Evolutionary conservation across 2,888 invertebrate genomes (phyloP).

Genomic region (Harmothoe impar): DNA sequence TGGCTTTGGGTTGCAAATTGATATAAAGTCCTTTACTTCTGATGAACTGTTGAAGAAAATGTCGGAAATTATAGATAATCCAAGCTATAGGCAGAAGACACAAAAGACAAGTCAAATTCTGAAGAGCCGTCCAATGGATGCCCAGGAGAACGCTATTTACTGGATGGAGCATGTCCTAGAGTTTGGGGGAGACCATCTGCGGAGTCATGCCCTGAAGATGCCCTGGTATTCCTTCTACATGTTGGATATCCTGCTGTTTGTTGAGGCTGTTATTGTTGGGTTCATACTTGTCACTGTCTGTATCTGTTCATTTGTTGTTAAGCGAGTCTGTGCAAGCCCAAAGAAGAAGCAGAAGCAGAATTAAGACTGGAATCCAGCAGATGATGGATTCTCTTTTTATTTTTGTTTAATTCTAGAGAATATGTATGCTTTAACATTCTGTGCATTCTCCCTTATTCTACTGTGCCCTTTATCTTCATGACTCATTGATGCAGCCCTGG

Average conservation of each 20-base stretch:
- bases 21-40: neutral
- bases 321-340: neutral
- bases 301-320: neutral
- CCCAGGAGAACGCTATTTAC: neutral
- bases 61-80: neutral
- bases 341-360: too few relatives aligned
- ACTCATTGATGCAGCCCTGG: too few relatives aligned
- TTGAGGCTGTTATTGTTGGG: neutral
- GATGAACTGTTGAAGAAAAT: conserved; percentile 44
- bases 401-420: too few relatives aligned
- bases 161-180: conserved; percentile 61
- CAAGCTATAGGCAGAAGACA: conserved; percentile 2
- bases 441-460: too few relatives aligned
- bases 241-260: conserved; percentile 12
- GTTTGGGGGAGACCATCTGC: conserved; percentile 39
- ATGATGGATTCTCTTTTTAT: too few relatives aligned
- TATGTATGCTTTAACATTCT: too few relatives aligned
- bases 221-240: conserved; percentile 50
- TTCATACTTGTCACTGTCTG: neutral
- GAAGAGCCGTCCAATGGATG: neutral
- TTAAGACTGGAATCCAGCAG: too few relatives aligned
- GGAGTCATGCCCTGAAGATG: conserved; percentile 39
- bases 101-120: conserved; percentile 44
- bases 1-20: conserved; percentile 43
- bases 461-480: too few relatives aligned